Conservation (phyloP, 2,888 invertebrate genomes). For the Apotomis turbidana region DNA sequence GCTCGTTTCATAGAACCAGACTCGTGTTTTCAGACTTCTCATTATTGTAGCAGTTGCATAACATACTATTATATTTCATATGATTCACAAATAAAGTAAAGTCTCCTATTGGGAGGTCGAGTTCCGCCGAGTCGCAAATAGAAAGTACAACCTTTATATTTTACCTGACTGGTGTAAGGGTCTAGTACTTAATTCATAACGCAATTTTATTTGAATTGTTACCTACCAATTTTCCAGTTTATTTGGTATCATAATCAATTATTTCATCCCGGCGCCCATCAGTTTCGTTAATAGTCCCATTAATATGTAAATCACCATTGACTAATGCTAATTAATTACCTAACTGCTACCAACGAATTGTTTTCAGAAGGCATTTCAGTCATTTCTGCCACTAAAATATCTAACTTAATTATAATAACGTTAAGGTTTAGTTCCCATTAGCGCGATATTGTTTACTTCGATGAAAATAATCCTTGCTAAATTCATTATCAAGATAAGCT, state of each 20-base stretch:
- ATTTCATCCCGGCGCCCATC: background rate
- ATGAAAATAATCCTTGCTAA: background rate
- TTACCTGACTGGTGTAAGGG: too few relatives aligned
- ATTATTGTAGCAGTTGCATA: too few relatives aligned
- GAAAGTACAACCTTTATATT: too few relatives aligned
- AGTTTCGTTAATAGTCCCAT: constrained; percentile 1
- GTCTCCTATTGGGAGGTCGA: too few relatives aligned
- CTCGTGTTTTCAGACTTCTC: too few relatives aligned
- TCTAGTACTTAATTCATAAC: too few relatives aligned
- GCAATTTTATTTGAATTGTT: background rate
- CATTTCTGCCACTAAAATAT: background rate
- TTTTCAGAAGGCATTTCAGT: background rate
- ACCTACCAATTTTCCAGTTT: background rate
- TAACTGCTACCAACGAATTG: background rate
- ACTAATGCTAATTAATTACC: constrained; percentile 24
- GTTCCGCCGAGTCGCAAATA: too few relatives aligned
- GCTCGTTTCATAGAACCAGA: too few relatives aligned
- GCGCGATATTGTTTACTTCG: background rate
- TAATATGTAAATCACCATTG: constrained; percentile 13
- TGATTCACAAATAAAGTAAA: too few relatives aligned
- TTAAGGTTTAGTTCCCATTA: background rate
- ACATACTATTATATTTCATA: too few relatives aligned
- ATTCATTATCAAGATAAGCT: constrained; percentile 1
- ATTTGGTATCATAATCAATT: background rate
- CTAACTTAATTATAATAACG: background rate